Evolutionary conservation across 2,888 invertebrate genomes (phyloP).

Genomic region (Athrips mouffetella): DNA sequence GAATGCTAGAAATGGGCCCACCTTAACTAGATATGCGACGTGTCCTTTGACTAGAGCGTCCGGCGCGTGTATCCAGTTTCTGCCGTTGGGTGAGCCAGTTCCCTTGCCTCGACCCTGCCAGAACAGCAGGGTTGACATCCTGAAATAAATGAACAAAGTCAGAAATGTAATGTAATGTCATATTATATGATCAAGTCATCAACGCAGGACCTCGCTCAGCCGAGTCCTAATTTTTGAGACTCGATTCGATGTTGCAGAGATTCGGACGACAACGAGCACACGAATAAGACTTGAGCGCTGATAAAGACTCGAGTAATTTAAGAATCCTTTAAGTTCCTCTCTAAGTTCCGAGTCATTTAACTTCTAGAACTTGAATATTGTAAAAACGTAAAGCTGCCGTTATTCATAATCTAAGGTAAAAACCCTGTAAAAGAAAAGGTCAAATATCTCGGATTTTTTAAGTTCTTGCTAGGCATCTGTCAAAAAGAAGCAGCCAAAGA

Average conservation of each 20-base stretch:
- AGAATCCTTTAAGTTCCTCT: background rate
- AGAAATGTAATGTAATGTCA: background rate
- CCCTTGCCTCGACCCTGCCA: conserved; percentile 79
- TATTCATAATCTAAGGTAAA: no score
- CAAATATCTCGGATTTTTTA: no score
- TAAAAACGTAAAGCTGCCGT: no score
- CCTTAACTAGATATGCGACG: conserved; percentile 98
- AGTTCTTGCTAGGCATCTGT: no score
- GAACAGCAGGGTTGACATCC: conserved; percentile 82
- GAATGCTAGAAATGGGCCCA: conserved; percentile 48
- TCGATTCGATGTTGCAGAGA: background rate
- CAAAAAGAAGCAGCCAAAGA: no score
- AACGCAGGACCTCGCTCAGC: background rate
- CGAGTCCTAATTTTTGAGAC: background rate
- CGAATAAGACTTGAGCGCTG: no score
- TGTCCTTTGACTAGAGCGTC: conserved; percentile 96
- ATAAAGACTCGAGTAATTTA: background rate
- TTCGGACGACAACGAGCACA: background rate
- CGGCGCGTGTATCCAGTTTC: conserved; percentile 94
- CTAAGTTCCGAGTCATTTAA: no score
- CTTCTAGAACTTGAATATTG: no score
- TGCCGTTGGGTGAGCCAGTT: conserved; percentile 64
- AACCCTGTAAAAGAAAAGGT: no score
- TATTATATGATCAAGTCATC: no score
- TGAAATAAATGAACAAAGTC: conserved; percentile 41